Conservation (phyloP, 1,140 invertebrate genomes). For the Hyles vespertilio region DNA sequence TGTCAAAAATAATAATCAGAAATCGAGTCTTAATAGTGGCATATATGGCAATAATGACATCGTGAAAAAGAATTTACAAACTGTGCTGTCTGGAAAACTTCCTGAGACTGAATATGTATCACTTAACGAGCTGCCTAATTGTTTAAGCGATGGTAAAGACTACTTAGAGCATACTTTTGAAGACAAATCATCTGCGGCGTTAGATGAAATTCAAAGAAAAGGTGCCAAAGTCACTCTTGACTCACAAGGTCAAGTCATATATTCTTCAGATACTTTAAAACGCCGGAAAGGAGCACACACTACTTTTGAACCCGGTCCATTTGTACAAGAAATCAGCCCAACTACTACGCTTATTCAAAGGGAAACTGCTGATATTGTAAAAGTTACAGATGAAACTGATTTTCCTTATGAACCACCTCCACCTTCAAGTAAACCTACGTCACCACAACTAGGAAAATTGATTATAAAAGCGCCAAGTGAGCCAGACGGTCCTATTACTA, state of each 20-base stretch:
- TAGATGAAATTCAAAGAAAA: conserved; percentile 71
- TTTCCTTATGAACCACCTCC: conserved; percentile 54
- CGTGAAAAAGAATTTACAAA: conserved; percentile 75
- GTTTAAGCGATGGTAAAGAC: conserved; percentile 69
- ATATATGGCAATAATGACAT: conserved; percentile 77
- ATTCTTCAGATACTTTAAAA: conserved; percentile 90
- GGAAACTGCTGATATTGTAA: conserved; percentile 64
- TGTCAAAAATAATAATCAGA: conserved; percentile 84
- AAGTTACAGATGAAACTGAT: conserved; percentile 65
- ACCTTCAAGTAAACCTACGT: conserved; percentile 62
- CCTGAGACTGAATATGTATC: conserved; percentile 87
- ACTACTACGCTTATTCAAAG: conserved; percentile 60
- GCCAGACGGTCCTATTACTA: conserved; percentile 75
- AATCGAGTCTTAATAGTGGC: conserved; percentile 72
- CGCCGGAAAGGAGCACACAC: conserved; percentile 88
- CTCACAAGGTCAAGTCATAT: conserved; percentile 92
- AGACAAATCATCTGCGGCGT: conserved; percentile 39
- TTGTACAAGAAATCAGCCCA: conserved; percentile 79
- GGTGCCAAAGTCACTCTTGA: conserved; percentile 90
- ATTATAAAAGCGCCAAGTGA: conserved; percentile 78
- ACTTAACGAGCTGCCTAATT: conserved; percentile 85
- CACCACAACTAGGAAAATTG: conserved; percentile 79
- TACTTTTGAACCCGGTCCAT: conserved; percentile 89
- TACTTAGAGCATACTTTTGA: conserved; percentile 60
- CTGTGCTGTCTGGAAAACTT: conserved; percentile 75